Evolutionary conservation across 2,888 invertebrate species (phyloP), one percentile per base, ranked within the genome.

Genomic region (Tenthredo amoena): DNA sequence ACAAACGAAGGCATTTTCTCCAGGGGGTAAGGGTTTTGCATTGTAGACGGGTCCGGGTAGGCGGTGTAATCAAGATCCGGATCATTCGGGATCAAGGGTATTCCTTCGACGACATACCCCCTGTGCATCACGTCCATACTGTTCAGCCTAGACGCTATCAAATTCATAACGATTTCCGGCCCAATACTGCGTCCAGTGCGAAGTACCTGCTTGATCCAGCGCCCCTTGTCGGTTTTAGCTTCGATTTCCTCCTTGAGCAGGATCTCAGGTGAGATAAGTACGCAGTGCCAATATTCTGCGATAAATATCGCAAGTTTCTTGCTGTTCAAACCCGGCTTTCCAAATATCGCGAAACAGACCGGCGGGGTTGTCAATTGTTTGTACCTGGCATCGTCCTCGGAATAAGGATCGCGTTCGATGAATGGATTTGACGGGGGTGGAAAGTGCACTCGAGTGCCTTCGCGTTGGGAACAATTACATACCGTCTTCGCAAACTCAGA

Each of bases 41-140:
- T 89, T 0, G 93, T 93, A 0, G 93, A 92, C 87, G 93, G 92
- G 85, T 94, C 93, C 76, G 90, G 90, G 34, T 87, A 87, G 5
- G 87, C 87, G 15, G 88, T 87, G 21, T 87, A 87, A 84, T 91
- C 88, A 85, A 93, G 91, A 18, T 84, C 85, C 9, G 93, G 86
- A 84, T 92, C 89, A 79, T 94, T 94, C 2, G 95, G 94, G n/a
- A 96, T 94, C 58, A 96, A 91, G 31, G 96, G 96, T 86, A 96
- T 93, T 9, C 96, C 96, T 85, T 95, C 95, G 87, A 96, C 91
- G 2, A 96, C 94, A 94, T 95, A 96, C 10, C 96, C 96, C 89
- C 95, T 93, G 89, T 96, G 95, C 88, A 93, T 91, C 21, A 95
- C 94, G 40, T 94, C 94, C 85, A 94, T 94, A 31, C 94, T 94